phyloP scores from a whole-genome alignment of 2,113 vertebrate genomes.

The Phrynosoma platyrhinos region DNA sequence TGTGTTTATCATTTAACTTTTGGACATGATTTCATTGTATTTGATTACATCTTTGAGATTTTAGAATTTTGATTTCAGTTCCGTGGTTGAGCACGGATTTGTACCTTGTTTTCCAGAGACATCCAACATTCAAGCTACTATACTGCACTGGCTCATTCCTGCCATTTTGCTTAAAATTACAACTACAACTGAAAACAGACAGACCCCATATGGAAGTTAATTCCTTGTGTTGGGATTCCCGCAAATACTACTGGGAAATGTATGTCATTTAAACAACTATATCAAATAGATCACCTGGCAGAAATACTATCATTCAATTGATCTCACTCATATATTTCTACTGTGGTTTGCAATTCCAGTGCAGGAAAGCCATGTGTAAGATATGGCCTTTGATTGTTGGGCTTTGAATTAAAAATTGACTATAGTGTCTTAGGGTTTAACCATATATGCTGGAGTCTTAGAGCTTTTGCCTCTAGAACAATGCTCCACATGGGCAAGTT shows the following conservation, averaged over 20 bases:
- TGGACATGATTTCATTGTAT: no score
- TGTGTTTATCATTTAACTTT: no score
- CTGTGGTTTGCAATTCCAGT: background rate
- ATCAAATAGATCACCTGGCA: background rate
- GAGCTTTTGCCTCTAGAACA: no score
- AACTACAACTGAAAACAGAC: no score
- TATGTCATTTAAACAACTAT: background rate
- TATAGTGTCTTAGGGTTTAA: constrained; percentile 2
- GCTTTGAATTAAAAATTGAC: constrained; percentile 44
- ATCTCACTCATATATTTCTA: background rate
- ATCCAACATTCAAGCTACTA: no score
- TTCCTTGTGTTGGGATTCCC: background rate
- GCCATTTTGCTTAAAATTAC: no score
- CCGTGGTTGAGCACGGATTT: no score
- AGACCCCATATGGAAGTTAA: background rate
- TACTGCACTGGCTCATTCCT: no score
- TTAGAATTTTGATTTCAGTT: no score
- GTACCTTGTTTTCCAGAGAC: no score
- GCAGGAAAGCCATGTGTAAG: constrained; percentile 34
- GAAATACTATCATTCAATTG: background rate
- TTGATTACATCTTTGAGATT: no score
- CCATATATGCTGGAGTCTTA: background rate
- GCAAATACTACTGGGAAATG: background rate
- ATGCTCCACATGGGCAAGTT: background rate
- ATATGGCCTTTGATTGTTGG: constrained; percentile 44